Evolutionary conservation across 1,140 invertebrate species (phyloP).

Genomic region (Drosophila kohkoa): DNA sequence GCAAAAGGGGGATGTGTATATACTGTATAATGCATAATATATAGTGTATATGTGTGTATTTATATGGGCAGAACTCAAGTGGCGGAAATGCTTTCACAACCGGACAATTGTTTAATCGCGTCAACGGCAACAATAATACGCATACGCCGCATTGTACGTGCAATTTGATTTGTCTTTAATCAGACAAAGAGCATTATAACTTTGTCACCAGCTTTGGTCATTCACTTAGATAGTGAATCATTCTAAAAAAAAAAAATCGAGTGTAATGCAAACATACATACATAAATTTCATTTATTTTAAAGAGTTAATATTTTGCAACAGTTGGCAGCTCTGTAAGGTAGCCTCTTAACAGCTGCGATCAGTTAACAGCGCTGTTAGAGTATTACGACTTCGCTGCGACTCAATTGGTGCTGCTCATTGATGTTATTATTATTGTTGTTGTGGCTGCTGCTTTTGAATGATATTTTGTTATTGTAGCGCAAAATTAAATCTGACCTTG

Average conservation of each 20-base stretch:
- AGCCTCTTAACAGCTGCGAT: neutral
- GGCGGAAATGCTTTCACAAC: constrained; percentile 78
- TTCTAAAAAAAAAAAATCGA: neutral
- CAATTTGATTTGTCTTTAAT: constrained; percentile 39
- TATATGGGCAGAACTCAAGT: constrained; percentile 40
- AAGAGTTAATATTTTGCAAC: constrained; percentile 3
- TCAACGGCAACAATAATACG: constrained; percentile 58
- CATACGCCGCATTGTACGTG: constrained; percentile 46
- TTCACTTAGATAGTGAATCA: constrained; percentile 21
- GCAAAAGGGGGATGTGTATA: constrained; percentile 5
- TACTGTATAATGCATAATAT: constrained; percentile 14
- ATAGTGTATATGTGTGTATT: constrained; percentile 17
- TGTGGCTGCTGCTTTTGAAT: constrained; percentile 27
- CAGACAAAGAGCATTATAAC: constrained; percentile 23
- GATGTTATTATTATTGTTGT: constrained; percentile 23
- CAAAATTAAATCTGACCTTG: constrained; percentile 79
- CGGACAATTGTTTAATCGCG: constrained; percentile 79
- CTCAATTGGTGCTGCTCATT: neutral
- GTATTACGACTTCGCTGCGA: constrained; percentile 27
- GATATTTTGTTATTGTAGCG: constrained; percentile 62
- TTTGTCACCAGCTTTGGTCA: constrained; percentile 29
- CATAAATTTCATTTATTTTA: neutral
- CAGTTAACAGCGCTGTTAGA: constrained; percentile 22
- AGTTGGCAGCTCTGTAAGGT: constrained; percentile 5
- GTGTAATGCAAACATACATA: neutral